phyloP scores from a whole-genome alignment of 2,888 invertebrate species.

The Eupithecia insigniata region DNA sequence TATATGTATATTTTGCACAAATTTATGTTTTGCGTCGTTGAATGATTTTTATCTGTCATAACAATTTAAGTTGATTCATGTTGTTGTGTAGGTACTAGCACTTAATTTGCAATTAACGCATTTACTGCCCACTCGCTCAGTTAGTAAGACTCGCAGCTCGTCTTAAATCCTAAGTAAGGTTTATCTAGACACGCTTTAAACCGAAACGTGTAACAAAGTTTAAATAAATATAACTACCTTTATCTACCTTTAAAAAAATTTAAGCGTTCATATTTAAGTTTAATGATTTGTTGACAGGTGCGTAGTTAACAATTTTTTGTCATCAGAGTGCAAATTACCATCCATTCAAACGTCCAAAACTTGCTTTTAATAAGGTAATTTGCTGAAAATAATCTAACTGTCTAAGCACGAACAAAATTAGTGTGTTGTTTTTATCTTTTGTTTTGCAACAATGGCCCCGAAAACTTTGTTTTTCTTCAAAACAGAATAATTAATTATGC shows the following conservation, averaged over 20 bases:
- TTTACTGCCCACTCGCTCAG: too few relatives aligned
- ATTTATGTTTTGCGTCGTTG: neutral
- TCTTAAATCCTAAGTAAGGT: too few relatives aligned
- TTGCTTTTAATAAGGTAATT: conserved; percentile 1
- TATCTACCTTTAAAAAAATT: neutral
- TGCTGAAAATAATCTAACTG: neutral
- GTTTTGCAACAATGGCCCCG: neutral
- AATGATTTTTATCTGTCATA: neutral
- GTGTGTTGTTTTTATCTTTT: neutral
- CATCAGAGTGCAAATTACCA: neutral
- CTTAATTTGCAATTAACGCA: neutral
- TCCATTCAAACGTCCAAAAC: conserved; percentile 5
- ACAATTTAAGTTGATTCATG: neutral
- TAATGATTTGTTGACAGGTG: conserved; percentile 3
- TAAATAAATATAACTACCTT: too few relatives aligned
- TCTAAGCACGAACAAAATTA: neutral
- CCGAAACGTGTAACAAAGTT: too few relatives aligned
- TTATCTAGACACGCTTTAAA: too few relatives aligned
- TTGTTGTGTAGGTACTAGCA: neutral
- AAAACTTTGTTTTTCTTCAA: conserved; percentile 2
- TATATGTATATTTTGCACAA: neutral
- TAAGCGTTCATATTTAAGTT: neutral
- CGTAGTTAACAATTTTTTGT: neutral
- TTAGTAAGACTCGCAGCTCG: too few relatives aligned
- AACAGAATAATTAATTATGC: conserved; percentile 10